Evolutionary conservation across 2,888 invertebrate species (phyloP).

Genomic region (Chouioia cunea): DNA sequence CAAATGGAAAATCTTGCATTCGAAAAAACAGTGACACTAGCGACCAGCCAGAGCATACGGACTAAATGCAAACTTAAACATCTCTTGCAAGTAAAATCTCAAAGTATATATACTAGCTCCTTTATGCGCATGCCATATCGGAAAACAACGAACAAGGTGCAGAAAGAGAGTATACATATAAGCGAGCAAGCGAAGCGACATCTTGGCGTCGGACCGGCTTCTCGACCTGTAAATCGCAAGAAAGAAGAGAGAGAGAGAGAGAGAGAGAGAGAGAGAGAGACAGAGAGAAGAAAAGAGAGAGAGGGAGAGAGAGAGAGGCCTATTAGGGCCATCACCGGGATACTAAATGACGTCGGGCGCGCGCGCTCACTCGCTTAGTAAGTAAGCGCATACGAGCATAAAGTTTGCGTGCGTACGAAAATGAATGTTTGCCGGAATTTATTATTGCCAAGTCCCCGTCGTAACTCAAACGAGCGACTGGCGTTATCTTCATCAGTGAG

Average conservation of each 20-base stretch:
- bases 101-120: too few species aligned
- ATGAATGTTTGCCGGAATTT: conserved; percentile 68
- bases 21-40: too few species aligned
- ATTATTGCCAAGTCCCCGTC: conserved; percentile 65
- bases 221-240: conserved; percentile 41
- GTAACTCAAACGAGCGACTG: conserved; percentile 66
- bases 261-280: too few species aligned
- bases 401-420: conserved; percentile 69
- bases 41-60: background rate
- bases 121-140: too few species aligned
- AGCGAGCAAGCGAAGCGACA: background rate
- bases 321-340: conserved; percentile 66
- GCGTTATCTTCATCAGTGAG: conserved; percentile 68
- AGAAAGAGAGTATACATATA: too few species aligned
- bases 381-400: conserved; percentile 65
- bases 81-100: too few species aligned
- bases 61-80: background rate
- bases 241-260: conserved; percentile 22
- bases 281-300: conserved; percentile 2
- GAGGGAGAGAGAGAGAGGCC: conserved; percentile 48
- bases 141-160: conserved; percentile 9
- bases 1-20: background rate
- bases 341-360: conserved; percentile 66
- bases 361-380: conserved; percentile 46
- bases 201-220: conserved; percentile 16